These are phyloP conservation scores for Tholera decimalis DNA, from an alignment of 2,888 invertebrate species.

Conservation along the genomic window DNA sequence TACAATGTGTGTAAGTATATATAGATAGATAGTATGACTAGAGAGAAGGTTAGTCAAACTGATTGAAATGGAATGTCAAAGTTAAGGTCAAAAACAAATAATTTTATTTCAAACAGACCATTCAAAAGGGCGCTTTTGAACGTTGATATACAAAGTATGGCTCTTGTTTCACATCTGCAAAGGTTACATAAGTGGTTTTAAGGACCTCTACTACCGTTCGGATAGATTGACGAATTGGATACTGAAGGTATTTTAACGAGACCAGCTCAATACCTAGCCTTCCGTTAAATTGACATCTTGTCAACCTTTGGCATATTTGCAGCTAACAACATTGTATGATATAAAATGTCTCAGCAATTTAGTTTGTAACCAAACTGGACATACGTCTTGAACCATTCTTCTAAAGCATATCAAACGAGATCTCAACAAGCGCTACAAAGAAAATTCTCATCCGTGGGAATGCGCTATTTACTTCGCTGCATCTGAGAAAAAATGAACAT, in stretches of 20 bases:
- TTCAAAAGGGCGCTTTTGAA: background rate
- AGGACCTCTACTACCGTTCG: background rate
- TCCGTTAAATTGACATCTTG: background rate
- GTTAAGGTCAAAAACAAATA: background rate
- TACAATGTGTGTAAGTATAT: too few species aligned
- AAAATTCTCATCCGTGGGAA: constrained; percentile 57
- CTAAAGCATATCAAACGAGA: constrained; percentile 19
- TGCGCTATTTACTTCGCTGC: constrained; percentile 44
- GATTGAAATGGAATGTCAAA: background rate
- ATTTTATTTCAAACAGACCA: background rate
- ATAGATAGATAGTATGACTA: background rate
- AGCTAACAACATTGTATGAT: constrained; percentile 15
- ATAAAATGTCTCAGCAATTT: background rate
- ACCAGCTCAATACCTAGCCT: background rate
- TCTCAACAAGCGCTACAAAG: constrained; percentile 38
- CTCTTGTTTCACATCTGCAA: background rate
- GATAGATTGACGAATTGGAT: constrained; percentile 4
- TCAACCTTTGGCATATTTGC: background rate
- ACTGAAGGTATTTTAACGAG: constrained; percentile 27
- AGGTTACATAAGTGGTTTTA: background rate
- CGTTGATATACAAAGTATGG: background rate
- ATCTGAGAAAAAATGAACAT: constrained; percentile 64
- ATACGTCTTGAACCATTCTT: constrained; percentile 1
- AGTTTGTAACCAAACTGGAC: background rate
- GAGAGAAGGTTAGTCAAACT: background rate